These are phyloP conservation scores for Lates japonicus DNA, from an alignment of 2,797 vertebrate species.

Conservation along the genomic window DNA sequence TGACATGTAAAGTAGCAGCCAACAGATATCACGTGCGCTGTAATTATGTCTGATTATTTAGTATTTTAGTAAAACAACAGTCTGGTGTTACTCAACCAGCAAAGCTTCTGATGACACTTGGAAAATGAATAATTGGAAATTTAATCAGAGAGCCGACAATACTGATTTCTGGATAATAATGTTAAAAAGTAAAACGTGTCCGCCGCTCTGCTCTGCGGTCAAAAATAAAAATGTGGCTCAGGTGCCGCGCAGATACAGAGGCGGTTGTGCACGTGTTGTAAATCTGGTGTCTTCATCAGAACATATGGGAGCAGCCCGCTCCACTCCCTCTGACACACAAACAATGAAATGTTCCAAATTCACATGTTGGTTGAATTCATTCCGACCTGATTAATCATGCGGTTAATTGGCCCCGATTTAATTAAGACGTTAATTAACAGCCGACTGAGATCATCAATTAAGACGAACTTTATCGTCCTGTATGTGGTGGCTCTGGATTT, in stretches of 20 bases:
- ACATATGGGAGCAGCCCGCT: slow-evolving; percentile 26
- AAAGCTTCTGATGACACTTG: too few species aligned
- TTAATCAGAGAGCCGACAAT: too few species aligned
- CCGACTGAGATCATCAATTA: slow-evolving; percentile 53
- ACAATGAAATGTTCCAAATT: slow-evolving; percentile 31
- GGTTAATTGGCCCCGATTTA: slow-evolving; percentile 67
- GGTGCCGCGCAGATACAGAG: slow-evolving; percentile 15
- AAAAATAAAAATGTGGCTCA: slow-evolving; percentile 10
- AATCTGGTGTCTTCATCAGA: background rate
- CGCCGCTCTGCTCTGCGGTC: background rate
- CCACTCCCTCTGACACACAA: background rate
- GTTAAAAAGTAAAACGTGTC: background rate
- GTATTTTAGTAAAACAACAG: too few species aligned
- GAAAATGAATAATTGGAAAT: too few species aligned
- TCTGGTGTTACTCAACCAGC: too few species aligned
- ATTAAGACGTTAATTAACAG: slow-evolving; percentile 63
- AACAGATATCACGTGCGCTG: too few species aligned
- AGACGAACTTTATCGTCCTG: slow-evolving; percentile 6
- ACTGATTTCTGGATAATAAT: background rate
- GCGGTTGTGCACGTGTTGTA: background rate
- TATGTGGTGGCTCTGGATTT: slow-evolving; percentile 5
- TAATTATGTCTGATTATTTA: too few species aligned
- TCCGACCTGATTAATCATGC: slow-evolving; percentile 63
- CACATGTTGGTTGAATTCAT: slow-evolving; percentile 44
- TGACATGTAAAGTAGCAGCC: too few species aligned